Evolutionary conservation across 2,888 invertebrate species (phyloP), one percentile per base, ranked within the genome.

Genomic region (Drosophila gaucha): DNA sequence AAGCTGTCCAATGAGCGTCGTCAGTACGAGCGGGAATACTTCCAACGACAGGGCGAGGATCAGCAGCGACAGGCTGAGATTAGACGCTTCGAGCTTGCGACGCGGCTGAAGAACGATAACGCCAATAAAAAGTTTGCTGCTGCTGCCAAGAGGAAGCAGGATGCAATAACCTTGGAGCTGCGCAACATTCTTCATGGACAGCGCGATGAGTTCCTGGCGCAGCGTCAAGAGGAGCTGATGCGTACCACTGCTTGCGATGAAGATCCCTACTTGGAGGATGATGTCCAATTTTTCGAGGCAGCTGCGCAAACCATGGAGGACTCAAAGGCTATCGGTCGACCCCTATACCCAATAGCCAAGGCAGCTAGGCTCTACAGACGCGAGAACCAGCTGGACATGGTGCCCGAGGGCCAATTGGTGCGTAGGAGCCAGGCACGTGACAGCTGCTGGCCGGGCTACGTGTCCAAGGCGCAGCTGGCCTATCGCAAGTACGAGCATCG

Each of bases 261-360:
- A 1, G 72, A 82, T 43, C 68, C 66, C 0, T 57, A 78, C 18
- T 70, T 89, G 2, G 63, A 70, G 5, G 90, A 91, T 5, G 91
- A 92, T 56, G 80, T 86, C 20, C 77, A 74, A 63, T 91, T 91
- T 73, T 90, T 90, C 54, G 76, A 88, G 2, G 84, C 87, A 59
- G 91, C 91, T 1, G 78, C 86, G 4, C 62, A 78, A 6, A 60
- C 89, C 5, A 88, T 91, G 58, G 67, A 88, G 46, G 78, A 89
- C 44, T 90, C 89, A 0, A 70, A 89, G 3, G 77, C 76, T n/a
- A 82, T 86, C 18, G 89, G 89, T 0, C 84, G 90, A 3, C 91
- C 92, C 0, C 47, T 91, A 5, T 82, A 83, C 30, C 92, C 92
- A 0, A 68, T 92, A 10, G 76, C 84, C 14, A 89, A 80, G 31